Evolutionary conservation across 1,140 invertebrate species (phyloP), one percentile per base, ranked within the genome.

Genomic region (Nymphalis io): DNA sequence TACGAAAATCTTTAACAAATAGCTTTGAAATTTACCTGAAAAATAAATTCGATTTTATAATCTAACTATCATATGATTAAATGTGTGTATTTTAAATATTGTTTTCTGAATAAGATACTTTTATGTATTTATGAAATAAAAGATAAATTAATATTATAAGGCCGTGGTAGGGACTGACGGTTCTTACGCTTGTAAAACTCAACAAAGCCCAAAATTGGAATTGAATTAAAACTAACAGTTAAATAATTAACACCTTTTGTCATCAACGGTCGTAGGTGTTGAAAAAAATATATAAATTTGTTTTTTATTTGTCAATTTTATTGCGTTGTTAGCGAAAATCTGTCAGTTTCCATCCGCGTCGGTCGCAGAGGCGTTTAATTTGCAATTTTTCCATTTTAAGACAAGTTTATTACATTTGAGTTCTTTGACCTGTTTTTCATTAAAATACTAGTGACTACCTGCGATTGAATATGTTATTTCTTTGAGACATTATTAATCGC

Each of bases 301-400:
- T 71, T 60, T 63, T 51, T 69, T 74, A 82, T 72, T 74, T 71
- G 65, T 75, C 39, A 61, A 68, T 79, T 83, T 83, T 85, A 83
- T 82, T 55, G 75, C 3, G 72, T 78, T 85, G 77, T 82, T 84
- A 84, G 72, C 79, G 72, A 76, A 87, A 80, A 79, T 82, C 73
- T 78, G 79, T 75, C 70, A 79, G 72, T 80, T 79, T 77, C 67
- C 46, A 51, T 61, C 60, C 62, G 60, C 68, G 59, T 69, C 69
- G 73, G 82, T 83, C 79, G 86, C 85, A 61, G 27, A 42, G 48
- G 60, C 51, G 64, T 70, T 72, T 67, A 74, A 66, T 77, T 74
- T 61, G 74, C 67, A 65, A 84, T 78, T 83, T 83, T 81, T 74
- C 85, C 85, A 76, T 85, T 85, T 84, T 75, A 60, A 83, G 80